Evolutionary conservation across 2,113 vertebrate genomes (phyloP), one percentile per base, ranked within the genome.

Genomic region (Lamprologus tigripictilis): DNA sequence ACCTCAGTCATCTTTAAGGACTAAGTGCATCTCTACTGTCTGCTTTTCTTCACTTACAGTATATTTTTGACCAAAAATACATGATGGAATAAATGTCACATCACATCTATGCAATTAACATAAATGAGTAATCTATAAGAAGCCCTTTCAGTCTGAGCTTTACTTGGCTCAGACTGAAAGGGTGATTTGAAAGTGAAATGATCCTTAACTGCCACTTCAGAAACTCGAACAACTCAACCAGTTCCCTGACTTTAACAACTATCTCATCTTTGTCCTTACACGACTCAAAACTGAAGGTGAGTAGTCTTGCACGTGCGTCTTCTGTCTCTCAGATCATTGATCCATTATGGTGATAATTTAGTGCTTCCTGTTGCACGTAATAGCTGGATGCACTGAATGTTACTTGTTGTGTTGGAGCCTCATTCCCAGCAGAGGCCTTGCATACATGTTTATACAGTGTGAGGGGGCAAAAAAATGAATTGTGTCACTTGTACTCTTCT

Each of bases 161-260:
- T 58, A 45, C 68, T 45, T 73, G 21, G 26, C 7, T 28, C 3
- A 51, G 45, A 51, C 45, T n/a, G 2, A 76, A n/a, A 9, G 45
- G 45, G 16, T 40, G 13, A 31, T 45, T 42, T 57, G 4, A 78
- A 23, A 79, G 13, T 76, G 28, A 88, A 79, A 85, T 86, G 5
- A 3, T 95, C 96, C 97, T 97, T 96, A 96, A 97, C 95, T 2
- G 5, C 42, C 2, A 2, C 84, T 5, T 13, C 91, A 99, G 98
- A 99, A 99, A 97, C 96, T 99, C 86, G 98, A 99, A 94, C 98
- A 99, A 93, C 97, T 99, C 86, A 99, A 99, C 94, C 98, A 98
- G 88, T 99, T 97, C 91, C 98, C 98, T 0, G 98, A 99, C 94
- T 99, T 99, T 95, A 99, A 99, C 96, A 99, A 98, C 92, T 99